Evolutionary conservation across 2,888 invertebrate genomes (phyloP), one percentile per base, ranked within the genome.

Genomic region (Adelognathus sp.): DNA sequence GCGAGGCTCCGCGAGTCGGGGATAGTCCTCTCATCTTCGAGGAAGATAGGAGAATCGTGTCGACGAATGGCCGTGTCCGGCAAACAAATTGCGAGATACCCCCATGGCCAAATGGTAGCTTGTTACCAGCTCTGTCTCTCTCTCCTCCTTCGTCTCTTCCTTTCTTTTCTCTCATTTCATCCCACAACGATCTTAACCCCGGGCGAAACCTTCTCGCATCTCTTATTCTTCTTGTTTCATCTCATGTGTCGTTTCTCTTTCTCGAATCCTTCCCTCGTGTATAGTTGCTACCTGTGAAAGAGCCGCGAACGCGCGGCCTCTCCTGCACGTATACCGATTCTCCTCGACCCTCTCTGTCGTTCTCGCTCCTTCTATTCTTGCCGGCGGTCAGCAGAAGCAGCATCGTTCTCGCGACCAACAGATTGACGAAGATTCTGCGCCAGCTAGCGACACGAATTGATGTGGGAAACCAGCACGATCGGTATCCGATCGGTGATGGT

Each of bases 1-100:
- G 69, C 76, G 78, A 64, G 63, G 75, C 64, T 64, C 52, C 11
- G 66, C 64, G 75, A 79, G 75, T 75, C 81, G 81, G 82, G n/a
- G n/a, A n/a, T n/a, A 83, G 81, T 82, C 78, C 80, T 83, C 81
- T 82, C 82, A 83, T 83, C 83, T 83, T 77, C 69, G 77, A 69
- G 82, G 83, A 86, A 90, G 89, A 90, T 90, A 90, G 89, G 87
- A 88, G 89, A 89, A 87, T 87, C 85, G 83, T 88, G 88, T 87
- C 88, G 90, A 90, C 88, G 90, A 90, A 90, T 91, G 90, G 90
- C 88, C 88, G 86, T 89, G 90, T 88, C 89, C 84, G 87, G 89
- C 89, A 90, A 90, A 91, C 91, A 91, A 91, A 91, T 91, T 91
- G 90, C 90, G 78, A 88, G 89, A 89, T 90, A 90, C 86, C 85